These are phyloP conservation scores for Mastigias papua DNA, from an alignment of 30 jellyfish, hydroid and myxozoan species.

Conservation along the genomic window DNA sequence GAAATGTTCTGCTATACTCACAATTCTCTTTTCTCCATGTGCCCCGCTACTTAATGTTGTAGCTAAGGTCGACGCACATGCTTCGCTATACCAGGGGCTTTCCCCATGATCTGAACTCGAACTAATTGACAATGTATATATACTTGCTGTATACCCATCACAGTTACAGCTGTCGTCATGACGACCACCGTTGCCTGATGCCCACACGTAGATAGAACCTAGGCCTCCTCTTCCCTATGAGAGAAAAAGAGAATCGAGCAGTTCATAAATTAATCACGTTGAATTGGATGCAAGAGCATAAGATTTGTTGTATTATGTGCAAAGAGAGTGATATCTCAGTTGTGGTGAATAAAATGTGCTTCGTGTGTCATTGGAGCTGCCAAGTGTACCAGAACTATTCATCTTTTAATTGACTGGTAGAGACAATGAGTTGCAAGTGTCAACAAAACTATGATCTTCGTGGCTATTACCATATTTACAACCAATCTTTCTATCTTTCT, in stretches of 20 bases:
- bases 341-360: too few species aligned
- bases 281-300: neutral
- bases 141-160: constrained; percentile 99
- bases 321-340: neutral
- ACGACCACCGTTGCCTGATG: constrained; percentile 99
- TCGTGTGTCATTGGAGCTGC: too few species aligned
- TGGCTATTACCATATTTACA: neutral
- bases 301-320: neutral
- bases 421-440: too few species aligned
- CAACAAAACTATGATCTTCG: neutral
- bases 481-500: neutral
- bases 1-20: constrained; percentile 47
- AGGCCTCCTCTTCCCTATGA: constrained; percentile 99
- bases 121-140: constrained; percentile 96
- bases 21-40: constrained; percentile 97
- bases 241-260: too few species aligned
- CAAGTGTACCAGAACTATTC: too few species aligned
- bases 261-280: neutral
- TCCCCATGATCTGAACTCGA: constrained; percentile 99
- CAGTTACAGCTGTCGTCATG: constrained; percentile 99
- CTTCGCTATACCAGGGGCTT: constrained; percentile 99
- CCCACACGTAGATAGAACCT: constrained; percentile 99
- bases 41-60: constrained; percentile 99
- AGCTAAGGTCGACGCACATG: constrained; percentile 98
- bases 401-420: too few species aligned